These are phyloP conservation scores for Carassius auratus DNA, from an alignment of 2,113 vertebrate species.

Conservation along the genomic window DNA sequence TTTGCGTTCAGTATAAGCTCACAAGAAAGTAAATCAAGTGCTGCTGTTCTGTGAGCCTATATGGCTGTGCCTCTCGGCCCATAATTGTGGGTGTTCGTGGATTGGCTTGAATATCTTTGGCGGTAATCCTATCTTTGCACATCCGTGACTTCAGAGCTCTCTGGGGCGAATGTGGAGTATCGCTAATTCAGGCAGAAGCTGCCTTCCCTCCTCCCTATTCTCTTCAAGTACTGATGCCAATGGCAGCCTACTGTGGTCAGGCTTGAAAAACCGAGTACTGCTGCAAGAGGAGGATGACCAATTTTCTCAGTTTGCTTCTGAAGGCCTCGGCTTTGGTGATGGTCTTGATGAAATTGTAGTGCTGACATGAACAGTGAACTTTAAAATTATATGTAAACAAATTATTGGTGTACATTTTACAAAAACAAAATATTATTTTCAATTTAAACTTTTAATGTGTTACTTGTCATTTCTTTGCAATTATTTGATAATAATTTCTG, in stretches of 20 bases:
- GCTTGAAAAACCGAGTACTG: constrained; percentile 42
- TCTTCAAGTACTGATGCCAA: constrained; percentile 31
- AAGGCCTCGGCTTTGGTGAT: background rate
- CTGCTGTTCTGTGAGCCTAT: constrained; percentile 52
- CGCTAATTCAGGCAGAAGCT: constrained; percentile 62
- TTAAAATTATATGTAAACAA: background rate
- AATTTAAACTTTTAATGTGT: background rate
- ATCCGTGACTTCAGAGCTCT: constrained; percentile 57
- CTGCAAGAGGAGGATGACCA: constrained; percentile 26
- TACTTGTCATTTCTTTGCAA: background rate
- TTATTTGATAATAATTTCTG: background rate
- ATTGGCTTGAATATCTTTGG: constrained; percentile 52
- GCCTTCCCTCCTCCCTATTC: constrained; percentile 6
- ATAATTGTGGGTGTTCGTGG: constrained; percentile 44
- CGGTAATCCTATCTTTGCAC: constrained; percentile 58
- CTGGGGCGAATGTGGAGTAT: constrained; percentile 63
- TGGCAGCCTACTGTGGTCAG: constrained; percentile 36
- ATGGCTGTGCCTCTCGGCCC: constrained; percentile 39
- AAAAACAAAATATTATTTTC: background rate
- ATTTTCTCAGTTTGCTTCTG: constrained; percentile 18
- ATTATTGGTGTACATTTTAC: background rate
- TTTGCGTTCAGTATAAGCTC: constrained; percentile 53
- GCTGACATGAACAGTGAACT: background rate
- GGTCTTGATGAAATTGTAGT: background rate
- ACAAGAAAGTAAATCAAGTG: constrained; percentile 57